These are phyloP conservation scores for Leucoptera coffeella DNA, from an alignment of 2,888 invertebrate genomes.

Conservation along the genomic window DNA sequence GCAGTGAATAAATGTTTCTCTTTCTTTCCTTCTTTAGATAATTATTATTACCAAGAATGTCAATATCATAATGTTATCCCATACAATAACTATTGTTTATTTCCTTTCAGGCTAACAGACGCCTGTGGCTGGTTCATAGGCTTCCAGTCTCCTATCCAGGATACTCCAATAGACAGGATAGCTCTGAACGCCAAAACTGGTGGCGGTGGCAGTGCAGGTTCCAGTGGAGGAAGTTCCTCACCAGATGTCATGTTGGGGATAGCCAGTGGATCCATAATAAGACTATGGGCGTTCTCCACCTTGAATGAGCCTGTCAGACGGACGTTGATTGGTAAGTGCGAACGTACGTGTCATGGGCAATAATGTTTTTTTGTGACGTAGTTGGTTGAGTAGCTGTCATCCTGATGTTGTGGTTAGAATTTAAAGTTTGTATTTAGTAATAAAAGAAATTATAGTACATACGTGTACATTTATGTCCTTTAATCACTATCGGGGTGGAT, in stretches of 20 bases:
- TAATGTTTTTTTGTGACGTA: no score
- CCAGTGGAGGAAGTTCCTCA: conserved; percentile 24
- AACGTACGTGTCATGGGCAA: no score
- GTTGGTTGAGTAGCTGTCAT: no score
- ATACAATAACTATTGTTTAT: background rate
- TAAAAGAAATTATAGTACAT: no score
- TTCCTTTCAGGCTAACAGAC: conserved; percentile 71
- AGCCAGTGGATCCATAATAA: conserved; percentile 36
- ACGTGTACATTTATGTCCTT: no score
- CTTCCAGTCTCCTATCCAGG: conserved; percentile 90
- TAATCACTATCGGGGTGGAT: no score
- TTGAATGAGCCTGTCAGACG: conserved; percentile 42
- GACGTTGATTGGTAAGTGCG: conserved; percentile 39
- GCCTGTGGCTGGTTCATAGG: conserved; percentile 95
- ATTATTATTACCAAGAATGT: no score
- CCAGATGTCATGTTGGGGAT: conserved; percentile 45
- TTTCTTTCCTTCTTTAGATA: no score
- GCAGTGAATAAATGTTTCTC: no score
- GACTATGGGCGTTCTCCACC: conserved; percentile 44
- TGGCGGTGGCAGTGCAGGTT: conserved; percentile 22
- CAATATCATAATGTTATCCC: no score
- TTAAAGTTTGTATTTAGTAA: no score
- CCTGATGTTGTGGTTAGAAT: no score
- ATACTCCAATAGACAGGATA: conserved; percentile 82
- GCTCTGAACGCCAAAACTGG: conserved; percentile 73